phyloP scores from a whole-genome alignment of 1,140 invertebrate genomes.

The Calliphora vicina region DNA sequence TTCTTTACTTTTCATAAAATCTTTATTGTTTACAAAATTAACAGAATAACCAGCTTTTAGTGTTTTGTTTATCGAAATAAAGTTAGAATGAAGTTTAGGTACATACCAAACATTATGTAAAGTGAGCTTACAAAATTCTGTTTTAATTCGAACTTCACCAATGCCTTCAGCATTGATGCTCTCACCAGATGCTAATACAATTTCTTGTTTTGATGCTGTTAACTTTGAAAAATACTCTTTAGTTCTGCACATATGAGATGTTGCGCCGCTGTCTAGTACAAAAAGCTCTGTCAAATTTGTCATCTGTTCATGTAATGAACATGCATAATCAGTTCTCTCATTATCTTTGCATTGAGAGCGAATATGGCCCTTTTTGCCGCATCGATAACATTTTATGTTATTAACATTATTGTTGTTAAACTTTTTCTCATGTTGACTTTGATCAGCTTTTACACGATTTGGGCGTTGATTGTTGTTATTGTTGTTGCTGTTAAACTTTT shows the following conservation, averaged over 20 bases:
- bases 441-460: not conserved
- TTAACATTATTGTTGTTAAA: not conserved
- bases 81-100: slow-evolving; percentile 36
- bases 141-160: not conserved
- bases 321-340: not conserved
- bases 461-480: not conserved
- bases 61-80: slow-evolving; percentile 30
- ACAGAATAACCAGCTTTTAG: slow-evolving; percentile 27
- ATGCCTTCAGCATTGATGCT: slow-evolving; percentile 28
- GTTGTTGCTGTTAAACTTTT: not conserved
- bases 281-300: not conserved
- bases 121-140: not conserved
- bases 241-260: slow-evolving; percentile 30
- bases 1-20: slow-evolving; percentile 15
- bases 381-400: slow-evolving; percentile 36
- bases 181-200: slow-evolving; percentile 26
- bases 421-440: not conserved
- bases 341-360: slow-evolving; percentile 32
- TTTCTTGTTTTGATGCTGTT: slow-evolving; percentile 24
- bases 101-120: slow-evolving; percentile 34
- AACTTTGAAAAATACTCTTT: not conserved
- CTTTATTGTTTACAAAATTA: slow-evolving; percentile 15
- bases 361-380: slow-evolving; percentile 22
- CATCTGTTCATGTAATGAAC: not conserved
- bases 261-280: slow-evolving; percentile 20